These are phyloP conservation scores for Sesia apiformis DNA, from an alignment of 2,888 invertebrate genomes.

Conservation along the genomic window DNA sequence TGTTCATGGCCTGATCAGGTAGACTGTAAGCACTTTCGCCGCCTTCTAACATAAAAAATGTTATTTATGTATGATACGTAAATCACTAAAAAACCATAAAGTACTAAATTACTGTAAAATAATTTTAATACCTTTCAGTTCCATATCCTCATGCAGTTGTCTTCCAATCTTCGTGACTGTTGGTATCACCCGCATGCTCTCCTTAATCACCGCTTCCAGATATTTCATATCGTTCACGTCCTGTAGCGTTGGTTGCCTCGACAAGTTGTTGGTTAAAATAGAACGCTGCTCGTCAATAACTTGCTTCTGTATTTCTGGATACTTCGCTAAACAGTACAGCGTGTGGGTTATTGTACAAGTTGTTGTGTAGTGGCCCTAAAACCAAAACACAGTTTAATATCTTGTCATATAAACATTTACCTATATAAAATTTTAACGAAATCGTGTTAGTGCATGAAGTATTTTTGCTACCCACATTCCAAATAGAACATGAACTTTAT, in stretches of 20 bases:
- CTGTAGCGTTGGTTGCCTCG: slow-evolving; percentile 16
- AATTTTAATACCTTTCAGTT: slow-evolving; percentile 17
- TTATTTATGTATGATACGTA: too few relatives aligned
- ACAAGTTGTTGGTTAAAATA: slow-evolving; percentile 18
- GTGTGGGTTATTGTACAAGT: slow-evolving; percentile 25
- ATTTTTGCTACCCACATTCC: too few relatives aligned
- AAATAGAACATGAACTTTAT: too few relatives aligned
- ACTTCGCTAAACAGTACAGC: slow-evolving; percentile 20
- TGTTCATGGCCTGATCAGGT: too few relatives aligned
- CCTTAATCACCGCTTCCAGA: slow-evolving; percentile 29
- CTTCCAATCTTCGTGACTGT: slow-evolving; percentile 28
- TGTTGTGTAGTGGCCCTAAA: slow-evolving; percentile 27
- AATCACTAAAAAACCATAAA: too few relatives aligned
- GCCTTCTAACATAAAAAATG: too few relatives aligned
- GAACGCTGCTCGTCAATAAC: slow-evolving; percentile 22
- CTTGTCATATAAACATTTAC: too few relatives aligned
- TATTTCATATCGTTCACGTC: slow-evolving; percentile 31
- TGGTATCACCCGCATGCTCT: slow-evolving; percentile 24
- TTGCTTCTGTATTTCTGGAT: slow-evolving; percentile 22
- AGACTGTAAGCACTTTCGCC: too few relatives aligned
- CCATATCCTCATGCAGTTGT: slow-evolving; percentile 21
- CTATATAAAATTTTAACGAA: too few relatives aligned
- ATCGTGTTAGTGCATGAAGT: too few relatives aligned
- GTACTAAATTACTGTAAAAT: too few relatives aligned
- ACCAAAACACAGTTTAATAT: slow-evolving; percentile 3